These are phyloP conservation scores for Coreoperca whiteheadi DNA, from an alignment of 2,113 vertebrate species.

Conservation along the genomic window DNA sequence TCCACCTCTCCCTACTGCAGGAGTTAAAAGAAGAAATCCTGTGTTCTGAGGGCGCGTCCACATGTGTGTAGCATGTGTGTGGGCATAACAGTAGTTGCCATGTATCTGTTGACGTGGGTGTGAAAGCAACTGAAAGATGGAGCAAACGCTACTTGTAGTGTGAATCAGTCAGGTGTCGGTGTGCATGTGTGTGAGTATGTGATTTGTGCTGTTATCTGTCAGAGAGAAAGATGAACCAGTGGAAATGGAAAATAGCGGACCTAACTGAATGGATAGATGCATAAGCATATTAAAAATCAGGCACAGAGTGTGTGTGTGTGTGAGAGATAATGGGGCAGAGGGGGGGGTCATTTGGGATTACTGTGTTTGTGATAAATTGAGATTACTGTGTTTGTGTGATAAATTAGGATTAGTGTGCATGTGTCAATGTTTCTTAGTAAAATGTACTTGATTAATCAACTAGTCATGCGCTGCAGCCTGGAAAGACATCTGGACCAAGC, in stretches of 20 bases:
- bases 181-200: neutral
- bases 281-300: constrained; percentile 23
- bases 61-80: constrained; percentile 10
- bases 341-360: constrained; percentile 56
- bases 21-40: constrained; percentile 28
- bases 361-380: constrained; percentile 60
- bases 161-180: constrained; percentile 36
- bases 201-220: neutral
- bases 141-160: neutral
- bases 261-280: constrained; percentile 16
- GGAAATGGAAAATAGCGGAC: constrained; percentile 7
- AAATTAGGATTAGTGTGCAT: constrained; percentile 57
- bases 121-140: constrained; percentile 5
- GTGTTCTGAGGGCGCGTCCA: neutral
- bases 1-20: neutral
- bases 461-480: constrained; percentile 63
- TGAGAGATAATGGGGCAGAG: constrained; percentile 33
- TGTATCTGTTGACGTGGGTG: constrained; percentile 18
- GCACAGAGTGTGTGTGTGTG: neutral
- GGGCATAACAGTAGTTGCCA: neutral
- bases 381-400: constrained; percentile 59
- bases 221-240: constrained; percentile 27
- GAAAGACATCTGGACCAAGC: constrained; percentile 77
- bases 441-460: constrained; percentile 78
- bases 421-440: constrained; percentile 49